A percentile compares a stretch with the other conserved stretches of the same genome.
Conservation (phyloP, 2,113 vertebrate species). For the Cavia aperea region DNA sequence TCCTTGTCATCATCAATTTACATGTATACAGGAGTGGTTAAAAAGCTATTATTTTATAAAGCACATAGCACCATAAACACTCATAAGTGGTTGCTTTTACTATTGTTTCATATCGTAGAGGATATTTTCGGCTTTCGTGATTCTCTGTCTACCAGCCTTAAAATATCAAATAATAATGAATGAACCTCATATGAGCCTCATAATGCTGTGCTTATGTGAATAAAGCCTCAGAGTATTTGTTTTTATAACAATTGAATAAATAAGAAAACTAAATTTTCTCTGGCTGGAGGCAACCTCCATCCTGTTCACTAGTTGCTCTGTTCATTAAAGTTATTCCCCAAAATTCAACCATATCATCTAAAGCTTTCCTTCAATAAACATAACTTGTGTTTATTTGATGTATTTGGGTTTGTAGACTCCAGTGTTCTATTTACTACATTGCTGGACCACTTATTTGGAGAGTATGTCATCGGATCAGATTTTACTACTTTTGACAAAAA, state of each 20-base stretch:
- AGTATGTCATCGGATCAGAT: neutral
- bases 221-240: neutral
- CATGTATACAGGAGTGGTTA: neutral
- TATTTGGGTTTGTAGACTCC: neutral
- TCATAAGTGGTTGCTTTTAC: neutral
- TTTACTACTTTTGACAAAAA: constrained; percentile 27
- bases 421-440: constrained; percentile 13
- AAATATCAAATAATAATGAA: constrained; percentile 30
- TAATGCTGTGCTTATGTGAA: neutral
- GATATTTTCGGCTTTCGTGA: neutral
- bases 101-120: neutral
- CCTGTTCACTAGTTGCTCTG: neutral
- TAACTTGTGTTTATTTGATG: neutral
- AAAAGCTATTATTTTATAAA: neutral
- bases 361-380: neutral
- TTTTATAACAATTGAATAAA: neutral
- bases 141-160: neutral
- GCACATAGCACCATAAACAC: neutral
- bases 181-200: neutral
- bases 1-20: neutral
- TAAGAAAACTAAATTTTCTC: neutral
- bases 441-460: neutral
- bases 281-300: neutral
- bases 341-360: neutral
- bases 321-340: neutral